Evolutionary conservation across 35 echinoderm and acorn worm species (phyloP).

Genomic region (Heliocidaris erythrogramma): DNA sequence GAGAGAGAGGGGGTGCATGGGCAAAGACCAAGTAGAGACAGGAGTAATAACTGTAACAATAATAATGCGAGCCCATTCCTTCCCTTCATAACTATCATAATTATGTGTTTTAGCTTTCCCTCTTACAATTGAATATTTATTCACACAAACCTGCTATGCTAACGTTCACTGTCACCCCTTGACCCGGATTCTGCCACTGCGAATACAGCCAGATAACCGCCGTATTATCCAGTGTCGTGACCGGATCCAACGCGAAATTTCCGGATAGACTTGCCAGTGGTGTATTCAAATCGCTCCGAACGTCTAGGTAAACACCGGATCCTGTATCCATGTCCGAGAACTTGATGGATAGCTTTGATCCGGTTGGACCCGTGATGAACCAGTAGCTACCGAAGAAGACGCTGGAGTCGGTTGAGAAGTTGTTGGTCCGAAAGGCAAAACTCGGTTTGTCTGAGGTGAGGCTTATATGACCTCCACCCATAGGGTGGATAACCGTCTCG

Average conservation of each 20-base stretch:
- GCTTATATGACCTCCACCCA: constrained; percentile 33
- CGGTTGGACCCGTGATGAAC: background rate
- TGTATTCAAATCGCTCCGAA: constrained; percentile 1
- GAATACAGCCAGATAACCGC: constrained; percentile 38
- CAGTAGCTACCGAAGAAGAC: constrained; percentile 43
- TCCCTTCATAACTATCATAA: no score
- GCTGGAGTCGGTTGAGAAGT: background rate
- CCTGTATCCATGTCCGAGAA: constrained; percentile 22
- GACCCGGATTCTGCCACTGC: constrained; percentile 9
- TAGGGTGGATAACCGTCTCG: background rate
- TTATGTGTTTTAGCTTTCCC: no score
- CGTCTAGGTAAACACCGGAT: constrained; percentile 15
- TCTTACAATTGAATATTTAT: background rate
- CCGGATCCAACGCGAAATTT: background rate
- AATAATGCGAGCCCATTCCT: no score
- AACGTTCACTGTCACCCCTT: constrained; percentile 8
- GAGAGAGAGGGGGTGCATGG: no score
- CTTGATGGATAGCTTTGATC: background rate
- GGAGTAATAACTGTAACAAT: no score
- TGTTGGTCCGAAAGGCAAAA: background rate
- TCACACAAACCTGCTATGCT: background rate
- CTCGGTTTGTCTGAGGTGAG: background rate
- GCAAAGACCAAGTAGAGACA: no score
- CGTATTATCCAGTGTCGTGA: constrained; percentile 8
- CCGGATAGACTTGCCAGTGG: constrained; percentile 34